Conservation (phyloP, 2,888 invertebrate species). For the Chouioia cunea region DNA sequence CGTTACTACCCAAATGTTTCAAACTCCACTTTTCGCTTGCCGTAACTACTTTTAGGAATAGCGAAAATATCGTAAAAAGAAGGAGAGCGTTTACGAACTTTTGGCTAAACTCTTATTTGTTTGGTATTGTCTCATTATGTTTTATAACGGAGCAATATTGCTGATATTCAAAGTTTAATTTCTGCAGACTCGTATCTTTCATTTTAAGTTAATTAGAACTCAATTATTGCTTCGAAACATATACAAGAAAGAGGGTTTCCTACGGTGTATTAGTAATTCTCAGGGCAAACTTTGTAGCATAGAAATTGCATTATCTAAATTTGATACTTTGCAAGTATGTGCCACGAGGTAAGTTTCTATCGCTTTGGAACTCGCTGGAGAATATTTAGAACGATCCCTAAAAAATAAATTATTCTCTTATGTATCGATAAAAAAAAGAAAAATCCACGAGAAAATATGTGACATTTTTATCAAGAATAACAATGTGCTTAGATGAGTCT, state of each 20-base stretch:
- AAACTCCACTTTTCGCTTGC: conserved; percentile 22
- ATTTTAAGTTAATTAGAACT: neutral
- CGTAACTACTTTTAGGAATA: conserved; percentile 15
- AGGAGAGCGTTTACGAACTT: neutral
- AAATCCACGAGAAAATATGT: too few relatives aligned
- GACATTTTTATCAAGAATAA: conserved; percentile 8
- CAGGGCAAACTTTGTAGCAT: conserved; percentile 31
- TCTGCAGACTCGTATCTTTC: too few relatives aligned
- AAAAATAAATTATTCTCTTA: conserved; percentile 7
- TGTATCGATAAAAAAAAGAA: neutral
- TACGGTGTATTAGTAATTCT: conserved; percentile 27
- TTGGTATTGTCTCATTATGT: too few relatives aligned
- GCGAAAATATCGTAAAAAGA: conserved; percentile 23
- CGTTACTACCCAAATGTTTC: conserved; percentile 23
- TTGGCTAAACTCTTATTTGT: neutral
- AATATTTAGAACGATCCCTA: conserved; percentile 14
- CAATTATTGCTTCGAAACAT: neutral
- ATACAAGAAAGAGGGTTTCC: neutral
- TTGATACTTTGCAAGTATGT: conserved; percentile 29
- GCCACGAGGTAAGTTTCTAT: conserved; percentile 13
- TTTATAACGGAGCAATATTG: too few relatives aligned
- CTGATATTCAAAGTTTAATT: too few relatives aligned
- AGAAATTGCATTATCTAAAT: conserved; percentile 42
- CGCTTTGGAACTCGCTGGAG: conserved; percentile 16
- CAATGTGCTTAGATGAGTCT: neutral